A percentile compares a stretch with the other conserved stretches of the same genome.
These are phyloP conservation scores for Steatocranus sp. DNA, from an alignment of 2,797 vertebrate species.

Conservation along the genomic window DNA sequence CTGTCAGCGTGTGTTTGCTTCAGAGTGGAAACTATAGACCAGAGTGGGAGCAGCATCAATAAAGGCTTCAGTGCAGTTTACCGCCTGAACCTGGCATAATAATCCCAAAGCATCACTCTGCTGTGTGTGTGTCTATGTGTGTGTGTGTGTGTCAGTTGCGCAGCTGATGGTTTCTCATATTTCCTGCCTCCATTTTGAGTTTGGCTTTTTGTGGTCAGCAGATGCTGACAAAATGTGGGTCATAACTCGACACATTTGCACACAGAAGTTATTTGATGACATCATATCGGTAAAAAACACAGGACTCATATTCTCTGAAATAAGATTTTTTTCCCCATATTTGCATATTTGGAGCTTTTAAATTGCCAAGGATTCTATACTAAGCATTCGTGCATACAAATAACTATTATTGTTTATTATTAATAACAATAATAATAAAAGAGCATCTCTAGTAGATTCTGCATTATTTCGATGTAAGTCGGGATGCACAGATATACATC, in stretches of 20 bases:
- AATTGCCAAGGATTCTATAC: neutral
- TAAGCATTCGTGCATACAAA: fast-evolving
- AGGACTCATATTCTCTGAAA: neutral
- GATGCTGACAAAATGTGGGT: slow-evolving; percentile 58
- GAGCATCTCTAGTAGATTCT: neutral
- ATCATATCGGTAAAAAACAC: no score
- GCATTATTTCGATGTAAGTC: neutral
- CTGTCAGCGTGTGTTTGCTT: neutral
- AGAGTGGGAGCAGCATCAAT: neutral
- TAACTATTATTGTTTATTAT: neutral
- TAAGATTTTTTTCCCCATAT: fast-evolving
- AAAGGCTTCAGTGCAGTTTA: neutral
- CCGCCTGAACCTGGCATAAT: neutral
- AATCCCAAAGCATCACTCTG: neutral
- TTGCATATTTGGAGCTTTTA: neutral
- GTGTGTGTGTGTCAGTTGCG: neutral
- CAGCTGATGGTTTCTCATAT: neutral
- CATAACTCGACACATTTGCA: neutral
- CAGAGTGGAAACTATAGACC: neutral
- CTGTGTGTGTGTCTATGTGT: neutral
- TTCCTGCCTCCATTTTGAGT: slow-evolving; percentile 61
- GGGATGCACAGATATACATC: neutral
- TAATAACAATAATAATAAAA: neutral
- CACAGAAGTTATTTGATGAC: fast-evolving
- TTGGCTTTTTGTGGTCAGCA: slow-evolving; percentile 9